These are phyloP conservation scores for Clavelina lepadiformis DNA, from an alignment of 23 tunicate species.

Conservation along the genomic window DNA sequence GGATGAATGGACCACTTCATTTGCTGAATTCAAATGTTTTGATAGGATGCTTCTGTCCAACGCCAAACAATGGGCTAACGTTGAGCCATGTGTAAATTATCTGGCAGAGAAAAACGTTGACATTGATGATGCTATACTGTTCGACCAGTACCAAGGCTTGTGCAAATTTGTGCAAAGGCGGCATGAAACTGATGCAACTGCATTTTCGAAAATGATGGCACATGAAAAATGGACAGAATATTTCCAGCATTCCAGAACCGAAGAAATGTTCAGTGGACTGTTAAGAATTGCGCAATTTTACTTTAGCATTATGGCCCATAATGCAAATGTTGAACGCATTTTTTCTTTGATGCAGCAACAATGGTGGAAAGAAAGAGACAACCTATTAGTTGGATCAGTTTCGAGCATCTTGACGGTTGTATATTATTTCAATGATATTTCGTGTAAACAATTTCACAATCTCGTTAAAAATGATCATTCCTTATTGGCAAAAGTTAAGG, in stretches of 20 bases:
- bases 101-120: slow-evolving; percentile 23
- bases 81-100: slow-evolving; percentile 32
- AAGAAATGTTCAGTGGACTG: slow-evolving; percentile 23
- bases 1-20: slow-evolving; percentile 32
- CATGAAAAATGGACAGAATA: slow-evolving; percentile 24
- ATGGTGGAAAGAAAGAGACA: slow-evolving; percentile 31
- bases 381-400: slow-evolving; percentile 27
- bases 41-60: slow-evolving; percentile 27
- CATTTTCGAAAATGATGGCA: slow-evolving; percentile 27
- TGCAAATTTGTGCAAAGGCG: slow-evolving; percentile 29
- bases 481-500: too few species aligned
- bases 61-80: slow-evolving; percentile 15
- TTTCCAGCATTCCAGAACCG: slow-evolving; percentile 23
- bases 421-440: slow-evolving; percentile 32
- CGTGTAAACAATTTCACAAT: slow-evolving; percentile 30
- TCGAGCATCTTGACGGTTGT: slow-evolving; percentile 38
- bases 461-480: slow-evolving; percentile 20
- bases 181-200: slow-evolving; percentile 16
- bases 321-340: slow-evolving; percentile 34
- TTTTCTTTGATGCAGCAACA: slow-evolving; percentile 43
- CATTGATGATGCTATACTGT: slow-evolving; percentile 35
- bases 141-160: slow-evolving; percentile 29
- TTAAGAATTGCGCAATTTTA: slow-evolving; percentile 25
- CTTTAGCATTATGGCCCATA: slow-evolving; percentile 40
- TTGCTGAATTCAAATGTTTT: slow-evolving; percentile 35